Percentiles rank a stretch among this genome's conserved stretches.
These are phyloP conservation scores for Leptobrachium leishanense DNA, from an alignment of 2,113 vertebrate species.

Conservation along the genomic window DNA sequence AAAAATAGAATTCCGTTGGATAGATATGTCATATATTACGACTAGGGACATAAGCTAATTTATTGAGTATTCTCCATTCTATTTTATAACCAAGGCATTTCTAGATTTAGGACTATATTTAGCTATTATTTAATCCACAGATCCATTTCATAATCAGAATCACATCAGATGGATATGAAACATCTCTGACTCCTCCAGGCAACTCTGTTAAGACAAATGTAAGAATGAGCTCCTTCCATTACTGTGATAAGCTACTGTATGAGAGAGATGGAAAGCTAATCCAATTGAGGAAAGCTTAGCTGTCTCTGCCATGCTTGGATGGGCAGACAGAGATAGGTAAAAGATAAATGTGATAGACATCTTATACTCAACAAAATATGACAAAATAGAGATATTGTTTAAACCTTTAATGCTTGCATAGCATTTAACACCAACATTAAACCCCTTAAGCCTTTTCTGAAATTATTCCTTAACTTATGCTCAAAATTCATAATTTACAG, in stretches of 20 bases:
- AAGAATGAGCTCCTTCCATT: constrained; percentile 44
- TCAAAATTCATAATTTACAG: too few species aligned
- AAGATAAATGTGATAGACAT: too few species aligned
- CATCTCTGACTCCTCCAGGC: constrained; percentile 15
- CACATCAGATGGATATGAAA: constrained; percentile 11
- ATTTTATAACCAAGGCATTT: neutral
- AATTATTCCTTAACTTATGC: too few species aligned
- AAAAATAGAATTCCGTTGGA: neutral
- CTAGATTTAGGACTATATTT: neutral
- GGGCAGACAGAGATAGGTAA: neutral
- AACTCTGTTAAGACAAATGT: constrained; percentile 42
- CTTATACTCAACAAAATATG: too few species aligned
- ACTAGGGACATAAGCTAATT: too few species aligned
- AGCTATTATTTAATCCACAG: constrained; percentile 25
- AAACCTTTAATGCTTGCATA: too few species aligned
- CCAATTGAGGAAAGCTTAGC: constrained; percentile 39
- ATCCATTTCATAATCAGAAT: constrained; percentile 30
- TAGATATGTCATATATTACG: too few species aligned
- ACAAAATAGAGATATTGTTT: too few species aligned
- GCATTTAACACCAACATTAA: too few species aligned
- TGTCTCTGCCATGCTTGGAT: constrained; percentile 15
- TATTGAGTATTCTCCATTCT: neutral
- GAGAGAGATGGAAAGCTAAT: constrained; percentile 43
- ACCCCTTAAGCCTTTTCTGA: too few species aligned
- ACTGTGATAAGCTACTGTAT: constrained; percentile 45